Percentiles rank a stretch among this genome's conserved stretches.
Conservation (phyloP, 2,113 vertebrate species). For the Tetrao urogallus region DNA sequence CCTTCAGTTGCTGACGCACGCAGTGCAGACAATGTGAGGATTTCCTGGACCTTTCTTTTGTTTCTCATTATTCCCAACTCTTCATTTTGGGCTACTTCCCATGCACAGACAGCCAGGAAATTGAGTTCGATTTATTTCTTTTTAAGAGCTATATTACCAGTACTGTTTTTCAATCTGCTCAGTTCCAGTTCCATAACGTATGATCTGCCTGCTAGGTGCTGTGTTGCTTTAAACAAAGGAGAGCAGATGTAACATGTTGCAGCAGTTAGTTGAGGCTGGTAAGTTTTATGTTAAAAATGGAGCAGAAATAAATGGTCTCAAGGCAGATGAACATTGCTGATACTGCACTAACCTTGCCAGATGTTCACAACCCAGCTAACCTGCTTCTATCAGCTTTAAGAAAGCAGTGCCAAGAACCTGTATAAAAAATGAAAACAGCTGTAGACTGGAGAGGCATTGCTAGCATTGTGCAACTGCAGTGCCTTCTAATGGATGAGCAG, state of each 20-base stretch:
- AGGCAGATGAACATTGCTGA: not conserved
- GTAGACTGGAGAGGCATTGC: not conserved
- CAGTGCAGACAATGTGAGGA: not conserved
- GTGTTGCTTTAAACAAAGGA: not conserved
- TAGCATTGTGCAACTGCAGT: not conserved
- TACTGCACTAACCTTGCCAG: not conserved
- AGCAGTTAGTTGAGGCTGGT: not conserved
- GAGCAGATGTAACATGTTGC: not conserved
- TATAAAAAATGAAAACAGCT: not conserved
- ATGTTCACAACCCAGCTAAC: not conserved
- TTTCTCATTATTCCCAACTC: not conserved
- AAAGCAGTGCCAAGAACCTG: not conserved
- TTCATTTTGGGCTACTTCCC: not conserved
- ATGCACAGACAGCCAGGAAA: not conserved
- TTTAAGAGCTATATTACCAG: not conserved
- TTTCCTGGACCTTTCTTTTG: not conserved
- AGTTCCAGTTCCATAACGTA: not conserved
- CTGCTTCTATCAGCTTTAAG: not conserved
- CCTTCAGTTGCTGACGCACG: not conserved
- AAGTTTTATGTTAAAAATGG: not conserved
- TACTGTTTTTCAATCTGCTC: not conserved
- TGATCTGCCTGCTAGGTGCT: not conserved
- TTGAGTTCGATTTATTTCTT: not conserved
- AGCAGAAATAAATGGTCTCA: not conserved
- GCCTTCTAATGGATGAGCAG: not conserved